Evolutionary conservation across 1,140 invertebrate species (phyloP), one percentile per base, ranked within the genome.

Genomic region (Anastatus disparis): DNA sequence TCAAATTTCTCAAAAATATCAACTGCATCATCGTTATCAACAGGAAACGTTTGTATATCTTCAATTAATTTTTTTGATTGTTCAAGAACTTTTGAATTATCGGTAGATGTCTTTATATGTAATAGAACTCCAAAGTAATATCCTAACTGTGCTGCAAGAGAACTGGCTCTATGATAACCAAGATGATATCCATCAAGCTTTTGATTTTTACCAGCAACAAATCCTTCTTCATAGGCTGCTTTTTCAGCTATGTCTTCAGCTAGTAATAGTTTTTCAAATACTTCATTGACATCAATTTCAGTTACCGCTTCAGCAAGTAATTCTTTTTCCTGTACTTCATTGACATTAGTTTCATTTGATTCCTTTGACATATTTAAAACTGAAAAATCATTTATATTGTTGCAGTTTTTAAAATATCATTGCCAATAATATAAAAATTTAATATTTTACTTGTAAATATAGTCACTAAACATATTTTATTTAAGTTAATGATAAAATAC

Each of bases 1-100:
- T 92, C 88, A 17, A 90, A 78, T 29, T 83, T 77, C n/a, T 82
- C 85, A 61, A 90, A 76, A 72, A 93, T 89, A 79, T 94, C 91
- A 29, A 88, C 79, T 1, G 89, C 83, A 50, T 89, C 88, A 29
- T 88, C 86, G 78, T 94, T 94, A n/a, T 79, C 82, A 26, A 74
- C 78, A 0, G 92, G 92, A 84, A 93, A 93, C 22, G 80, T 69
- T n/a, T 89, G 80, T 70, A 94, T 89, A 20, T 89, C 78, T 17
- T 87, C 76, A 44, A 89, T 84, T 0, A 93, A 77, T 75, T 88
- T 88, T 22, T 85, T 74, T 31, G 91, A 82, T 38, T 85, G 81
- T 44, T 85, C 86, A 1, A 86, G n/a, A 26, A 89, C 77, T 86
- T 90, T 91, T 17, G 87, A 85, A 61, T 46, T 22, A 6, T 78